Evolutionary conservation across 1,140 invertebrate species (phyloP), one percentile per base, ranked within the genome.

Genomic region (Ruditapes philippinarum): DNA sequence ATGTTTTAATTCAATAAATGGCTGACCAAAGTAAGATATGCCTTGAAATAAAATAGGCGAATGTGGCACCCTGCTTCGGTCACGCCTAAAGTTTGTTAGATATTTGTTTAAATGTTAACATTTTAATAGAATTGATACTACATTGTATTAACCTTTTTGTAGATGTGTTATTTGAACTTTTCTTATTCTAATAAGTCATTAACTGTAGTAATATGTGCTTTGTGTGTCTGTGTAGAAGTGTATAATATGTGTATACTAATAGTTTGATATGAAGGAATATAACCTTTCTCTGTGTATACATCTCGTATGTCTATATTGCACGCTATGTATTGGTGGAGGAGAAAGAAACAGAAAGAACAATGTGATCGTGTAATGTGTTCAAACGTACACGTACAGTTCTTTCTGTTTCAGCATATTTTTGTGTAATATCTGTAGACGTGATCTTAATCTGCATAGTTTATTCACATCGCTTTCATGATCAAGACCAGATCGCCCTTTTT

Each of bases 391-490:
- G 5, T 31, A 70, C 3, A 4, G 36, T 38, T 40, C 36, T 36
- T 70, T 40, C 65, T 36, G 65, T 33, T 19, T 70, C 65, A 70
- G n/a, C n/a, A 38, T 19, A 65, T 12, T 65, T 31, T 1, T 33
- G 28, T 65, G 31, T 65, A 19, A 7, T 65, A 65, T 65, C 19
- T 65, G 33, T 65, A 65, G 60, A 28, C 33, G 60, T 65, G 19
- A 33, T 36, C n/a, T 65, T 65, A 4, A 28, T 38, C 33, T 31
- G 65, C 33, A 38, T 70, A 70, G 25, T 22, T 38, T 70, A 38
- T 70, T 70, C 65, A 70, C 65, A 70, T 70, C 65, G 65, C 65
- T 70, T 70, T 70, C 19, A 25, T 38, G 19, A 70, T 70, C 33
- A 28, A 14, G n/a, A 5, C 42, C 42, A 45, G 5, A 45, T 45